These are phyloP conservation scores for Melanotaenia maccullochi DNA, from an alignment of 2,797 vertebrate genomes.

Conservation along the genomic window DNA sequence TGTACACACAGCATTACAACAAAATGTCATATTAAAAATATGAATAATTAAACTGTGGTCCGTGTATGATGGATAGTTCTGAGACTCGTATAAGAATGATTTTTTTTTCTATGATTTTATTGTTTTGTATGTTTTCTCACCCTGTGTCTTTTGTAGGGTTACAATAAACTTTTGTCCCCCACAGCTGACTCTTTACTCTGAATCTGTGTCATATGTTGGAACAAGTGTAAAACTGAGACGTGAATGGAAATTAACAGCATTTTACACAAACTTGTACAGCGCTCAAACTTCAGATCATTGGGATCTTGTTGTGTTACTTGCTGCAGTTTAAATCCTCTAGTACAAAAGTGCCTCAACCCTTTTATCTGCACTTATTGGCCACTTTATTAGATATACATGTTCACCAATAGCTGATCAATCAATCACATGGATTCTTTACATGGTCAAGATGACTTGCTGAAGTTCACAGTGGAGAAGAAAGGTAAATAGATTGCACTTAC, in stretches of 20 bases:
- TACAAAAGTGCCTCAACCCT: background rate
- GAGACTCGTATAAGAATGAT: constrained; percentile 74
- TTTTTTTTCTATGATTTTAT: constrained; percentile 61
- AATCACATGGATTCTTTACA: background rate
- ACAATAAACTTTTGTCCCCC: constrained; percentile 82
- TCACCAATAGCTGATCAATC: background rate
- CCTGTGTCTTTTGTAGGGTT: constrained; percentile 82
- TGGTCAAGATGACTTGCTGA: background rate
- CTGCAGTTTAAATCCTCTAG: background rate
- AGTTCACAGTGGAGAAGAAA: too few relatives aligned
- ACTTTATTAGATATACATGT: background rate
- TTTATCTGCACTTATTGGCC: background rate
- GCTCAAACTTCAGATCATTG: background rate
- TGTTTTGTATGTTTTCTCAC: constrained; percentile 68
- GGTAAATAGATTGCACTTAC: too few relatives aligned
- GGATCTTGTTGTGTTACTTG: background rate
- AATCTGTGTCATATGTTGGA: background rate
- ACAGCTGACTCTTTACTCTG: constrained; percentile 7
- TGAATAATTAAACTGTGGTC: constrained; percentile 81
- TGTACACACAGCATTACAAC: constrained; percentile 87
- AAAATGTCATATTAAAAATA: constrained; percentile 82
- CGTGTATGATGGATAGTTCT: constrained; percentile 76
- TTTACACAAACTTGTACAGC: background rate
- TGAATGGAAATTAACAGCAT: background rate
- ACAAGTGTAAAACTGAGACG: background rate